phyloP scores from a whole-genome alignment of 2,113 vertebrate genomes.

The Hypocryptadius cinnamomeus region DNA sequence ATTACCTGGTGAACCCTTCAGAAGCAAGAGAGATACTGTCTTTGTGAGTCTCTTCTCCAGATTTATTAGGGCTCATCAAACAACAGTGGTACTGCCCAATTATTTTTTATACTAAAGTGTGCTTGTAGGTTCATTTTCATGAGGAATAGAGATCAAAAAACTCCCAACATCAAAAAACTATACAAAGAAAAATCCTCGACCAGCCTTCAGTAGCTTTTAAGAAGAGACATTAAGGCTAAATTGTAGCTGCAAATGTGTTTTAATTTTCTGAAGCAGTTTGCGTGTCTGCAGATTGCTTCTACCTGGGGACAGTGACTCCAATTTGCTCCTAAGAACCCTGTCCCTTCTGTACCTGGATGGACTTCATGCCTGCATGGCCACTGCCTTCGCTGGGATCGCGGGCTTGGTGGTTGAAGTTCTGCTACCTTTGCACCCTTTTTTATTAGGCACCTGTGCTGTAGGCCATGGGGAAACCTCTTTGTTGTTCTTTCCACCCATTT shows the following conservation, averaged over 20 bases:
- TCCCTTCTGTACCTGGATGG: background rate
- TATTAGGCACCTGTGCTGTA: background rate
- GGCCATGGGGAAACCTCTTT: background rate
- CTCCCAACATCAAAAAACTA: accelerated
- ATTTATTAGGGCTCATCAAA: background rate
- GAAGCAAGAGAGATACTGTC: background rate
- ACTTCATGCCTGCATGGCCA: background rate
- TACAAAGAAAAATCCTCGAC: background rate
- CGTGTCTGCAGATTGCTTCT: background rate
- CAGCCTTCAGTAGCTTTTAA: background rate
- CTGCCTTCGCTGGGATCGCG: background rate
- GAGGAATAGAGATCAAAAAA: background rate
- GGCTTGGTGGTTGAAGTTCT: background rate
- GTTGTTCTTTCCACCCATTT: background rate
- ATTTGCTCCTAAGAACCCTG: background rate
- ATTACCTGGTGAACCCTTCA: background rate
- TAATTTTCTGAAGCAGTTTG: background rate
- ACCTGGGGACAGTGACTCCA: background rate
- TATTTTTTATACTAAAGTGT: background rate
- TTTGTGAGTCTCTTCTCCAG: background rate
- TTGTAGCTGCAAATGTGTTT: background rate
- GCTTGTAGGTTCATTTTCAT: background rate
- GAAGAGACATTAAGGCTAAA: background rate
- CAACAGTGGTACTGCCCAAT: background rate
- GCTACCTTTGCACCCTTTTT: background rate